These are phyloP conservation scores for Leptobrachium leishanense DNA, from an alignment of 2,113 vertebrate species.

Conservation along the genomic window DNA sequence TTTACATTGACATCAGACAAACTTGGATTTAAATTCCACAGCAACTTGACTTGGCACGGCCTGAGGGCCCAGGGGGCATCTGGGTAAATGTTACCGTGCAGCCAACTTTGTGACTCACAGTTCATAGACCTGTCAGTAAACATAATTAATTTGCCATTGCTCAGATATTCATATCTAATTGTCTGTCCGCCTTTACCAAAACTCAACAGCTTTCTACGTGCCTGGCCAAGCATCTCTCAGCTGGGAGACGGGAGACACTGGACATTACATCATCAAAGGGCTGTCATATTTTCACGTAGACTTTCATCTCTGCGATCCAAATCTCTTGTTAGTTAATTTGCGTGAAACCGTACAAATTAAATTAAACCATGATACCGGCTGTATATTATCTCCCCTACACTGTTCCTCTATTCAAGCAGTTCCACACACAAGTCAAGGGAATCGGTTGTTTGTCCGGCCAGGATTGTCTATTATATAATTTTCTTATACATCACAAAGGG, in stretches of 20 bases:
- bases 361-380: no score
- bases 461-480: not conserved
- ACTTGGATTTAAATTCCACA: conserved; percentile 44
- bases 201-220: conserved; percentile 39
- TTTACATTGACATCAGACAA: conserved; percentile 43
- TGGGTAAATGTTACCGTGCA: conserved; percentile 24
- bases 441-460: not conserved
- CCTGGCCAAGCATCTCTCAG: conserved; percentile 15
- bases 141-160: conserved; percentile 54
- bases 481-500: not conserved
- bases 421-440: no score
- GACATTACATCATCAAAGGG: conserved; percentile 8
- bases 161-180: conserved; percentile 66
- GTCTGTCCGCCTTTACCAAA: conserved; percentile 63
- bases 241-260: conserved; percentile 2
- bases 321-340: no score
- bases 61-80: conserved; percentile 31
- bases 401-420: no score
- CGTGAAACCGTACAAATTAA: no score
- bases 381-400: no score
- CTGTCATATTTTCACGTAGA: conserved; percentile 13
- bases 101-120: conserved; percentile 39
- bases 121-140: conserved; percentile 34
- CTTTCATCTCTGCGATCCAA: not conserved
- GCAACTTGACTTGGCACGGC: conserved; percentile 41